phyloP scores from a whole-genome alignment of 2,888 invertebrate genomes.

The Aphodius granarius region DNA sequence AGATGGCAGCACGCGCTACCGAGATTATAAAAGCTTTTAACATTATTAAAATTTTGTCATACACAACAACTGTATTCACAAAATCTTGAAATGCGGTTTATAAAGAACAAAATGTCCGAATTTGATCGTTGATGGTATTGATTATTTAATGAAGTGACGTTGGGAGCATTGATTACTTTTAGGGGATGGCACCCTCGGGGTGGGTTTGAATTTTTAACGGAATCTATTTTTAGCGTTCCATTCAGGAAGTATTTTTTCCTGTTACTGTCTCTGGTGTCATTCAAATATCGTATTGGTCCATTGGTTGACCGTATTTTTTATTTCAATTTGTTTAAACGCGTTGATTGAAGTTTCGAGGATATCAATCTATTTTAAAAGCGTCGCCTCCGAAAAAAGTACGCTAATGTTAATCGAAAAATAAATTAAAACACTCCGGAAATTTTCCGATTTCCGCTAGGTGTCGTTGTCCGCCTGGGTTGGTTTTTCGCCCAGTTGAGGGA shows the following conservation, averaged over 20 bases:
- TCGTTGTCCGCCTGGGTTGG: background rate
- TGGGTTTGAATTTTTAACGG: background rate
- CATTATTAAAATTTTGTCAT: background rate
- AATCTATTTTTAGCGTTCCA: background rate
- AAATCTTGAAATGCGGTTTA: too few species aligned
- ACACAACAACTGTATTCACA: background rate
- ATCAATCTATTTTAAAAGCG: too few species aligned
- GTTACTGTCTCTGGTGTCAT: background rate
- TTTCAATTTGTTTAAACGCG: background rate
- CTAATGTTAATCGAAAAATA: background rate
- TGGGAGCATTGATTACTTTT: background rate
- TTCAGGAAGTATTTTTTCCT: background rate
- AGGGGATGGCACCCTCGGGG: background rate
- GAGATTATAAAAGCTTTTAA: background rate
- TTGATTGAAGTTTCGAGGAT: background rate
- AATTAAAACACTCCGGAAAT: background rate
- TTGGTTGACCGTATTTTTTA: background rate
- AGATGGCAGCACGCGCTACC: background rate
- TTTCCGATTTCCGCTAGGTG: background rate
- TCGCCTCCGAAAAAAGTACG: background rate
- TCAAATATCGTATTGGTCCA: background rate
- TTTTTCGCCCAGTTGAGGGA: background rate
- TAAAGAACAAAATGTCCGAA: background rate
- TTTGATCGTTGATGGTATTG: background rate
- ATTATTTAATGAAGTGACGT: background rate